These are phyloP conservation scores for Propithecus deckenii DNA, from an alignment of 2,797 vertebrate species.

Conservation along the genomic window DNA sequence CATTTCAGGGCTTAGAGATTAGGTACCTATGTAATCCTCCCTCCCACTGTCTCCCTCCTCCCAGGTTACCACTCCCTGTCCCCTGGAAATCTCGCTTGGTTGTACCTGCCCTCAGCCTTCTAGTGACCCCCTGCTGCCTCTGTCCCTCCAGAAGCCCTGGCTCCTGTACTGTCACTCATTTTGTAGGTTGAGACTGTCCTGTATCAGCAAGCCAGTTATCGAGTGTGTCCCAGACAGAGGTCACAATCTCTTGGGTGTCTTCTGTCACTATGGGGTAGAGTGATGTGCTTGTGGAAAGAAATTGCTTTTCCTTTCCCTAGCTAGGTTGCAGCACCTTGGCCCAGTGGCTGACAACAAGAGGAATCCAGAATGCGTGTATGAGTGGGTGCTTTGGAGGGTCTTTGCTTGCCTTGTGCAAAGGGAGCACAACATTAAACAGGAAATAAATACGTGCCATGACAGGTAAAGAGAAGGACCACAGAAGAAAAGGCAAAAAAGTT, in stretches of 20 bases:
- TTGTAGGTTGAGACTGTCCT: background rate
- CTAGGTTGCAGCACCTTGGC: background rate
- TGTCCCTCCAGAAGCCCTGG: background rate
- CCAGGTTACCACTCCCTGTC: no score
- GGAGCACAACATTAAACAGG: background rate
- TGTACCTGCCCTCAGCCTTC: background rate
- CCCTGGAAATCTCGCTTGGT: background rate
- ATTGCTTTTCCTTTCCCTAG: background rate
- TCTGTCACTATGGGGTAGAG: background rate
- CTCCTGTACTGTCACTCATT: fast-evolving
- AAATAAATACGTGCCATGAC: background rate
- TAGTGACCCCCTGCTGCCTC: background rate
- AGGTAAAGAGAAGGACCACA: background rate
- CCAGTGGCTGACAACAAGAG: fast-evolving
- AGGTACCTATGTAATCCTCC: fast-evolving
- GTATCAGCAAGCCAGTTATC: background rate
- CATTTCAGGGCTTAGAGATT: background rate
- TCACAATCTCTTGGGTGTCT: background rate
- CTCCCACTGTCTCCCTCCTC: no score
- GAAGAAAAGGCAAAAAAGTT: background rate
- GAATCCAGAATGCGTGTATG: fast-evolving
- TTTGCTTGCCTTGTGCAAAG: background rate
- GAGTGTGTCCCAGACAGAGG: background rate
- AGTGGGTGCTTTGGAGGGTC: background rate
- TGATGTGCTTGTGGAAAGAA: background rate